Base-by-base conservation (phyloP, 2,888 invertebrate genomes). In the Nasonia oneida region DNA sequence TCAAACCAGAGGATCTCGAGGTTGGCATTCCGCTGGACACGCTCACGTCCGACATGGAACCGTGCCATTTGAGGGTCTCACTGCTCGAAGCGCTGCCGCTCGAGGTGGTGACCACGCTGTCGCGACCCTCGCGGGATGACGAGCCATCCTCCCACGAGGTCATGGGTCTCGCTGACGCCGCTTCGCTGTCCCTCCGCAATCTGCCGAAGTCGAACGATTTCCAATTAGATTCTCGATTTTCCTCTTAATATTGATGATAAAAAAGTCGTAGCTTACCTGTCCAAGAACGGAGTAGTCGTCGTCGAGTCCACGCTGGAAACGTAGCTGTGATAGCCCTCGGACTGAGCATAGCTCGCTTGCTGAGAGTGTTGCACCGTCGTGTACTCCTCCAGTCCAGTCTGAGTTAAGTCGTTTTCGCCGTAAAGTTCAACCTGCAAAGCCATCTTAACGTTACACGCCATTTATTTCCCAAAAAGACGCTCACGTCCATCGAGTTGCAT, bases 241-340 rank as follows among this genome's bases (percentile, higher is more conserved):
- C 75, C 73, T 81, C 12, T 61, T n/a, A 6, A n/a, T 1, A 18
- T 18, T 6, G n/a, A n/a, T 1, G n/a, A 8, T 8, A 6, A 5
- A n/a, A 2, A 23, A 23, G 2, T 8, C 6, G 57, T 23, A 23
- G 6, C 75, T 79, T 91, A 95, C 94, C 96, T 95, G 93, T 97
- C 97, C 89, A 97, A 93, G 93, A 97, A 96, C 57, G 97, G 97
- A 6, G 97, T 97, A 57, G 92, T 93, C 33, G 94, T 94, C 80
- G 96, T 96, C 12, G 96, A 96, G 92, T 97, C 96, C 64, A 96
- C 96, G 91, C 96, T 96, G 86, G 96, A 96, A 42, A 97, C 96
- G 93, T 97, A 97, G 92, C 96, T 96, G 92, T 97, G 97, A 93
- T 97, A 97, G 80, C 96, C 96, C 93, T 97, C 97, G 81, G 96